A percentile compares a stretch with the other conserved stretches of the same genome.
Evolutionary conservation across 2,113 vertebrate genomes (phyloP).

Genomic region (Aphyosemion australe): DNA sequence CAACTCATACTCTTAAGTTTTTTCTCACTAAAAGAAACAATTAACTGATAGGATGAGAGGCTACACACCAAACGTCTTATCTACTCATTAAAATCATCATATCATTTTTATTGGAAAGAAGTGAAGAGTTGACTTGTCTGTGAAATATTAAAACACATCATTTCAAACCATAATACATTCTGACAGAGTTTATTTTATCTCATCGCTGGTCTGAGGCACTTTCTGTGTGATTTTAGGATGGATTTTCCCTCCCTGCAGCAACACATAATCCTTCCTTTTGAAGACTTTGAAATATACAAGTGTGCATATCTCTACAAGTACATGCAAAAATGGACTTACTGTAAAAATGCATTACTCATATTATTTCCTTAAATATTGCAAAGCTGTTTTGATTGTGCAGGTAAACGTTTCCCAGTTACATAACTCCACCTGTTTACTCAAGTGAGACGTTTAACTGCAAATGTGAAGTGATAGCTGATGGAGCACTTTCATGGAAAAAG

Average conservation of each 20-base stretch:
- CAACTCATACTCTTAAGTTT: conserved; percentile 31
- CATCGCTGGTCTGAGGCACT: conserved; percentile 33
- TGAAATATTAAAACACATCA: conserved; percentile 32
- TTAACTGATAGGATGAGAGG: conserved; percentile 45
- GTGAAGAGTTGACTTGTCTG: conserved; percentile 12
- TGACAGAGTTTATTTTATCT: conserved; percentile 37
- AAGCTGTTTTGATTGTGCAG: neutral
- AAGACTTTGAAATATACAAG: conserved; percentile 7
- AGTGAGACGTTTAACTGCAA: neutral
- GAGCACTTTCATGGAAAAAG: neutral
- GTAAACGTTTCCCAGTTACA: conserved; percentile 2
- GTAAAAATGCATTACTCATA: neutral
- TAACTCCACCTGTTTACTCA: conserved; percentile 19
- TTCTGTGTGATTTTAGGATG: neutral
- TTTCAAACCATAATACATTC: conserved; percentile 36
- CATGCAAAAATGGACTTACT: neutral
- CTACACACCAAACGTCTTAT: conserved; percentile 54
- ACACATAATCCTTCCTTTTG: conserved; percentile 3
- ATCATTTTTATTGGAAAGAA: conserved; percentile 57
- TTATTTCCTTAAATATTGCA: neutral
- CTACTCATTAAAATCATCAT: conserved; percentile 5
- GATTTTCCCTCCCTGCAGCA: conserved; percentile 40
- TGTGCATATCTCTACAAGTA: neutral
- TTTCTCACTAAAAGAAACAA: conserved; percentile 38
- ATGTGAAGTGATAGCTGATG: neutral